Conservation (phyloP, 2,797 vertebrate species). For the Syngnathus rostellatus region DNA sequence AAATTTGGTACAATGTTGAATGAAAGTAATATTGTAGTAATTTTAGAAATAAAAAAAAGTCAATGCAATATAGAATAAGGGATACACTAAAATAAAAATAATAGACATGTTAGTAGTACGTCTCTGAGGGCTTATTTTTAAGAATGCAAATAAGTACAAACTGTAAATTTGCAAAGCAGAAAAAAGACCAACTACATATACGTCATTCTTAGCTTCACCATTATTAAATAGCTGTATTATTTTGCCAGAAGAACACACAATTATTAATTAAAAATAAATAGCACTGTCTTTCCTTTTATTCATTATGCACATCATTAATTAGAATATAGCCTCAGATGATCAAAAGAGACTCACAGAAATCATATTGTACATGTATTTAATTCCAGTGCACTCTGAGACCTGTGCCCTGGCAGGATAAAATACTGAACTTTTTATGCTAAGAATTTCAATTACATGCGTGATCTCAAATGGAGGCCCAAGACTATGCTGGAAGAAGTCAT, state of each 20-base stretch:
- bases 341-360: conserved; percentile 58
- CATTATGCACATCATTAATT: conserved; percentile 63
- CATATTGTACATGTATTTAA: conserved; percentile 64
- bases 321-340: conserved; percentile 59
- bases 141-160: no score
- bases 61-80: no score
- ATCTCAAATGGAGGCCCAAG: conserved; percentile 35
- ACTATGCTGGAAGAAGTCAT: conserved; percentile 46
- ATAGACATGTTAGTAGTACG: neutral
- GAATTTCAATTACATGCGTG: conserved; percentile 54
- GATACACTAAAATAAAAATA: no score
- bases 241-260: conserved; percentile 32
- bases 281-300: conserved; percentile 28
- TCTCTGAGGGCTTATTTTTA: no score
- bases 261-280: conserved; percentile 41
- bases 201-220: conserved; percentile 10
- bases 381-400: conserved; percentile 61
- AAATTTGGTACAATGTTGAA: neutral
- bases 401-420: conserved; percentile 42
- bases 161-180: neutral
- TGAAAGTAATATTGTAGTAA: no score
- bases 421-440: conserved; percentile 43
- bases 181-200: neutral
- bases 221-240: conserved; percentile 25
- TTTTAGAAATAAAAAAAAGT: no score